Evolutionary conservation across 2,797 vertebrate species (phyloP).

Genomic region (Neoniphon sammara): DNA sequence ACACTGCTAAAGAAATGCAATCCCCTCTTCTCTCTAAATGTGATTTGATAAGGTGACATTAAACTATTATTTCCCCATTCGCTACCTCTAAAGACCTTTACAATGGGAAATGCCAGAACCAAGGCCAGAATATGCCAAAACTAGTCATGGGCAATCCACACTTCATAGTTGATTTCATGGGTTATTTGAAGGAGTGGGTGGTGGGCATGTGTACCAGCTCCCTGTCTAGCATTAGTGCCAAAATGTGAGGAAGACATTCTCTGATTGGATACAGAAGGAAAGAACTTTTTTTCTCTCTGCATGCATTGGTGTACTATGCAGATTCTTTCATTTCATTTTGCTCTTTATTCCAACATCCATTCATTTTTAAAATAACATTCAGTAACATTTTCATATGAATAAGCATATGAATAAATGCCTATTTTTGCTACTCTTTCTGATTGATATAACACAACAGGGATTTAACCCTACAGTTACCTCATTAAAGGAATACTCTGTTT

Average conservation of each 20-base stretch:
- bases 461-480: too few relatives aligned
- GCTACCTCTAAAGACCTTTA: conserved; percentile 15
- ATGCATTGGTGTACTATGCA: too few relatives aligned
- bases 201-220: conserved; percentile 7
- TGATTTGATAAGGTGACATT: conserved; percentile 24
- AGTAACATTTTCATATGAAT: too few relatives aligned
- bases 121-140: neutral
- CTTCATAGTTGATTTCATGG: conserved; percentile 17
- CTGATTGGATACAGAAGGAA: neutral
- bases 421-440: too few relatives aligned
- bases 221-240: neutral
- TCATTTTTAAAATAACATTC: too few relatives aligned
- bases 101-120: conserved; percentile 6
- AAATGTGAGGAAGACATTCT: too few relatives aligned
- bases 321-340: too few relatives aligned
- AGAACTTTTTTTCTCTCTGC: neutral
- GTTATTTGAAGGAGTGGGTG: conserved; percentile 10
- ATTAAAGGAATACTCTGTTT: too few relatives aligned
- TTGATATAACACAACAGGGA: too few relatives aligned
- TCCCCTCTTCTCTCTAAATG: conserved; percentile 5
- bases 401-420: too few relatives aligned
- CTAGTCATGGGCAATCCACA: conserved; percentile 6
- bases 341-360: too few relatives aligned
- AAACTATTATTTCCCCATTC: conserved; percentile 26
- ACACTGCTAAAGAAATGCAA: neutral